Percentiles rank a stretch among this genome's conserved stretches.
phyloP scores from a whole-genome alignment of 2,113 vertebrate species.

The Aplodontia rufa region DNA sequence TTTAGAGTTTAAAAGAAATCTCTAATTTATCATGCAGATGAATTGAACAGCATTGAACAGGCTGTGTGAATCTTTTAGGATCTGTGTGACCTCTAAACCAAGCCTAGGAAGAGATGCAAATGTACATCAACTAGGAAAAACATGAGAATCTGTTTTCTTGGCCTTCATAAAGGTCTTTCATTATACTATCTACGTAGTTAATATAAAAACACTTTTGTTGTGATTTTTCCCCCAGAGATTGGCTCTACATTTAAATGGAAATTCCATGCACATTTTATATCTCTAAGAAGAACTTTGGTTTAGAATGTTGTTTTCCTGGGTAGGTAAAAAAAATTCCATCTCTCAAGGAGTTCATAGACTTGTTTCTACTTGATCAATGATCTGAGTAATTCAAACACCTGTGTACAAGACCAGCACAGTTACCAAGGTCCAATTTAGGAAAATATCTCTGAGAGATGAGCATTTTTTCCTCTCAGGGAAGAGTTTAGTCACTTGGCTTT shows the following conservation, averaged over 20 bases:
- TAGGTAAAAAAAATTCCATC: slow-evolving; percentile 4
- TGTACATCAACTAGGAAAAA: background rate
- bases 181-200: background rate
- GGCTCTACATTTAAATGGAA: background rate
- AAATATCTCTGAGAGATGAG: slow-evolving; percentile 32
- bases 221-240: slow-evolving; percentile 7
- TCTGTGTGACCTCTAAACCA: background rate
- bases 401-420: background rate
- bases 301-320: background rate
- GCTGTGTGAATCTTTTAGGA: background rate
- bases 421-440: slow-evolving; percentile 30
- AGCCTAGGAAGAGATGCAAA: background rate
- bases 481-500: slow-evolving; percentile 51
- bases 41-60: background rate
- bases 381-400: slow-evolving; percentile 49
- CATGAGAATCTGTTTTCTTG: background rate
- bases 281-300: background rate
- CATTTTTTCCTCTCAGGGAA: slow-evolving; percentile 49
- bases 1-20: slow-evolving; percentile 30
- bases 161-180: background rate
- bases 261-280: background rate
- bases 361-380: slow-evolving; percentile 55
- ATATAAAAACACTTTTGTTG: background rate
- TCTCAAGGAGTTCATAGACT: background rate
- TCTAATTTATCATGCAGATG: slow-evolving; percentile 34